Percentiles rank a stretch among this genome's conserved stretches.
Evolutionary conservation across 2,888 invertebrate genomes (phyloP).

Genomic region (Tetanocera ferruginea): DNA sequence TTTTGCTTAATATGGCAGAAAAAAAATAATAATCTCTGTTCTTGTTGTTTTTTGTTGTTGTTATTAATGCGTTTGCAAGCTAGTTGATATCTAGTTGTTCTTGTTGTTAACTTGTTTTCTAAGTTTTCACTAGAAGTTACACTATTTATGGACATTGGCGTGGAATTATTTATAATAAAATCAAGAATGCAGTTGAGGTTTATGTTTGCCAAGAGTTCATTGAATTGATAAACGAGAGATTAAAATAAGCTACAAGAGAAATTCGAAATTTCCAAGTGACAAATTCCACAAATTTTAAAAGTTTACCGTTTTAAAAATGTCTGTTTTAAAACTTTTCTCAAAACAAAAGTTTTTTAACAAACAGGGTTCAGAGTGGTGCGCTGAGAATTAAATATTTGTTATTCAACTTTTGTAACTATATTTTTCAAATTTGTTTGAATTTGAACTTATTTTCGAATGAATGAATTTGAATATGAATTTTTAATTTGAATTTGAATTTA

Average conservation of each 20-base stretch:
- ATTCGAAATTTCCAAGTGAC: no score
- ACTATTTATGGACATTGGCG: not conserved
- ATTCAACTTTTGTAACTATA: no score
- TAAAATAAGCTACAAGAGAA: not conserved
- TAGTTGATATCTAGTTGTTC: not conserved
- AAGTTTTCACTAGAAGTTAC: constrained; percentile 16
- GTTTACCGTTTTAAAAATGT: no score
- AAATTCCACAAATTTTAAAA: no score
- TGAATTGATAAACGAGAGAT: not conserved
- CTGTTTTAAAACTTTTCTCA: no score
- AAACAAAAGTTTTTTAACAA: no score
- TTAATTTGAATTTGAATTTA: no score
- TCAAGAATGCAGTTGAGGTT: not conserved
- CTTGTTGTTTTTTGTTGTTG: not conserved
- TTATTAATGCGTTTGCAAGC: not conserved
- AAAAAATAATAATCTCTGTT: not conserved
- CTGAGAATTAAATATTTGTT: no score
- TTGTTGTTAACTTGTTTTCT: not conserved
- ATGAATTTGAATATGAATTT: no score
- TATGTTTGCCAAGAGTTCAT: not conserved
- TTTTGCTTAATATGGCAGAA: constrained; percentile 16
- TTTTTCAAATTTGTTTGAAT: no score
- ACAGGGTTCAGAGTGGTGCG: no score
- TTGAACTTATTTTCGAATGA: no score
- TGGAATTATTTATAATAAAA: not conserved